These are phyloP conservation scores for Thalassaphorura encarpata DNA, from an alignment of 1,140 invertebrate genomes.

Conservation along the genomic window DNA sequence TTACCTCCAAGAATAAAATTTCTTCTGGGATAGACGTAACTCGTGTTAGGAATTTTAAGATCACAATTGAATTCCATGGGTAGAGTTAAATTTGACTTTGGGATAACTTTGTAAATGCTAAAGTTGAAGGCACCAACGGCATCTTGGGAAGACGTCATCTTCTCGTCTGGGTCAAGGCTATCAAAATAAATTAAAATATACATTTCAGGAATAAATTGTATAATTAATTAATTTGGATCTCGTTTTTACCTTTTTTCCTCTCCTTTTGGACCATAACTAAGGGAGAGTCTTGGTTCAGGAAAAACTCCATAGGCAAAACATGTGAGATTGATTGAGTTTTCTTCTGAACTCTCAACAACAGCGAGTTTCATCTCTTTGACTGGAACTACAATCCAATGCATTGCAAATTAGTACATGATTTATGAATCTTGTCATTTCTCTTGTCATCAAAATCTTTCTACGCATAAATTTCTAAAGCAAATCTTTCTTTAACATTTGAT, in stretches of 20 bases:
- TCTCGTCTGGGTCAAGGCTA: neutral
- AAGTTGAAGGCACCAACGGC: neutral
- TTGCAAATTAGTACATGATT: too few species aligned
- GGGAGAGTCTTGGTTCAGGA: neutral
- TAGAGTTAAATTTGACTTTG: neutral
- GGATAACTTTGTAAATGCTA: neutral
- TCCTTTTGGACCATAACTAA: neutral
- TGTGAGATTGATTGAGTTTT: neutral
- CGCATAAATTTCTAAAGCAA: too few species aligned
- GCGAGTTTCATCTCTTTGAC: neutral
- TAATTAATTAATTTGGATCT: neutral
- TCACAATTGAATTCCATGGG: neutral
- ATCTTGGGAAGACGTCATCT: neutral
- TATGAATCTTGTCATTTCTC: too few species aligned
- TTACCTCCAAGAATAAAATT: neutral
- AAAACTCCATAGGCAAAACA: neutral
- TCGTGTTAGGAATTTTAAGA: neutral
- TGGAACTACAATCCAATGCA: neutral
- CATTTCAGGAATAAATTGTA: neutral
- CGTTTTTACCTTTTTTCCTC: neutral
- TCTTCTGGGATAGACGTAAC: neutral
- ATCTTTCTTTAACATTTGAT: too few species aligned
- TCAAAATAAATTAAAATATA: neutral
- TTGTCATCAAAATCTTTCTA: too few species aligned
- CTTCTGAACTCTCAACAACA: neutral